Evolutionary conservation across 1,140 invertebrate species (phyloP).

Genomic region (Drosophila parvula): DNA sequence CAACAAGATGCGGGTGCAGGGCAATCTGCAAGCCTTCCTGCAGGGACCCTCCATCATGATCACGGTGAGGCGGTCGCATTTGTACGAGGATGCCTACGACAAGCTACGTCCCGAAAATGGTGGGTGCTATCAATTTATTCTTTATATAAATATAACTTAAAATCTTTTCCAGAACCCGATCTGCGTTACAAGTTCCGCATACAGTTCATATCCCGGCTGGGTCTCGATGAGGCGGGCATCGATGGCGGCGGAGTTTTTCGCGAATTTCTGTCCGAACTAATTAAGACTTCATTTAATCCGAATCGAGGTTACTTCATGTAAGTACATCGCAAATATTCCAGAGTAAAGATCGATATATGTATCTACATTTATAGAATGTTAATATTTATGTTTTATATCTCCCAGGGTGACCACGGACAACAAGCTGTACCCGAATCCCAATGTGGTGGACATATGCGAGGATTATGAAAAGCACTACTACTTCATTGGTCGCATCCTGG

Average conservation of each 20-base stretch:
- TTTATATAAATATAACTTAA: neutral
- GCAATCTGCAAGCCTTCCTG: conserved; percentile 89
- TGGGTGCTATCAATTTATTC: conserved; percentile 69
- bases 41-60: conserved; percentile 91
- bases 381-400: neutral
- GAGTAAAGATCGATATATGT: too few species aligned
- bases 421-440: conserved; percentile 97
- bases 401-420: conserved; percentile 93
- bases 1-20: conserved; percentile 86
- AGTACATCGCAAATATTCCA: neutral
- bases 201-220: conserved; percentile 94
- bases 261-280: conserved; percentile 95
- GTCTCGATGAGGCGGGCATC: conserved; percentile 96
- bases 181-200: conserved; percentile 93
- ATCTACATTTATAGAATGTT: too few species aligned
- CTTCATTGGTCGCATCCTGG: conserved; percentile 97
- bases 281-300: conserved; percentile 98
- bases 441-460: conserved; percentile 91
- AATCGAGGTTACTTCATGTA: conserved; percentile 95
- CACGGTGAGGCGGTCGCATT: conserved; percentile 93
- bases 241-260: conserved; percentile 97
- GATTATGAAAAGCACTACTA: conserved; percentile 96
- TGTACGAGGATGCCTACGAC: conserved; percentile 99
- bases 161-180: conserved; percentile 90
- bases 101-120: conserved; percentile 96